phyloP scores from a whole-genome alignment of 1,140 invertebrate genomes.

The Ceratosolen solmsi region DNA sequence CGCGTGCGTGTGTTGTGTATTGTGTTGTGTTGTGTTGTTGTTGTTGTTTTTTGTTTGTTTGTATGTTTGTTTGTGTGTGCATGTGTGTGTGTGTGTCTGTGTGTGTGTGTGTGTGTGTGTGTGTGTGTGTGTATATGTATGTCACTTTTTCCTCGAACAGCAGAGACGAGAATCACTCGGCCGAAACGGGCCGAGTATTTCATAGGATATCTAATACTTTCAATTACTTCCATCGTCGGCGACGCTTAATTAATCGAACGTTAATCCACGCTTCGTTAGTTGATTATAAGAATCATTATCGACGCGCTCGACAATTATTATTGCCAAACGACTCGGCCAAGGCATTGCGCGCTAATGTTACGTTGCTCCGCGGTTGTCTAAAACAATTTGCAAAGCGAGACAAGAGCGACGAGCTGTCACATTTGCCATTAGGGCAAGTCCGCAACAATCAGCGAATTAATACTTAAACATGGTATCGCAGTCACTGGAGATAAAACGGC shows the following conservation, averaged over 20 bases:
- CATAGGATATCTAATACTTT: not conserved
- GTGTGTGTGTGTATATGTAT: not conserved
- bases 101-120: not conserved
- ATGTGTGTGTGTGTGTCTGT: not conserved
- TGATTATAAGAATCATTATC: not conserved
- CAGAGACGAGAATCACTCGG: too few relatives aligned
- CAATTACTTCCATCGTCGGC: too few relatives aligned
- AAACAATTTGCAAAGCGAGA: not conserved
- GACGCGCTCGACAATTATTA: too few relatives aligned
- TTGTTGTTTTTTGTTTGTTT: too few relatives aligned
- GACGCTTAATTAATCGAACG: not conserved
- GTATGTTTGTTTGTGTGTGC: too few relatives aligned
- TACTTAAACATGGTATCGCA: too few relatives aligned
- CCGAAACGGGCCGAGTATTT: not conserved
- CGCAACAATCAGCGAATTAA: not conserved
- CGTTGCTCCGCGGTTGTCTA: too few relatives aligned
- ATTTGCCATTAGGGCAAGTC: not conserved
- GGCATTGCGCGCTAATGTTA: too few relatives aligned
- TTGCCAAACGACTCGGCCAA: too few relatives aligned
- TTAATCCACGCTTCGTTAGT: conserved; percentile 4
- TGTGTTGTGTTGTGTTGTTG: too few relatives aligned
- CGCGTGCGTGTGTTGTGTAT: too few relatives aligned
- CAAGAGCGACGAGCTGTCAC: not conserved
- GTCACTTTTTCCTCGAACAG: not conserved
- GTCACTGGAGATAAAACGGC: too few relatives aligned